Percentiles rank a stretch among this genome's conserved stretches.
Evolutionary conservation across 2,888 invertebrate species (phyloP).

Genomic region (Rhingia rostrata): DNA sequence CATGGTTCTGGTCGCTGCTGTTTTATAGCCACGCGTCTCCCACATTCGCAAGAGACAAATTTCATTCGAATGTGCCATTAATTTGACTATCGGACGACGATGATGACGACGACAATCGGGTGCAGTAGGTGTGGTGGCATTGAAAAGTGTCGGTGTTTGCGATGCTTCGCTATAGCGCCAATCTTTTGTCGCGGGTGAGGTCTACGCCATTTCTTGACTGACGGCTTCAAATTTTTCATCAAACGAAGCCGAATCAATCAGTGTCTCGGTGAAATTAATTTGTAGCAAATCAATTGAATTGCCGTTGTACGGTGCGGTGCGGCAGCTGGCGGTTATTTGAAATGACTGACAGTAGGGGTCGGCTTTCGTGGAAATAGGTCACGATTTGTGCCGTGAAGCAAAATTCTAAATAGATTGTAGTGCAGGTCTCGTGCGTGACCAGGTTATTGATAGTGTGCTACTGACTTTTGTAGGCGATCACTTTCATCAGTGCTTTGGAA

Average conservation of each 20-base stretch:
- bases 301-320: slow-evolving; percentile 15
- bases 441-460: not conserved
- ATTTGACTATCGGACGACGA: slow-evolving; percentile 51
- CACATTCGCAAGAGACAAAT: slow-evolving; percentile 57
- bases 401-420: not conserved
- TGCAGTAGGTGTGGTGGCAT: slow-evolving; percentile 32
- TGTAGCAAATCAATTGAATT: slow-evolving; percentile 70
- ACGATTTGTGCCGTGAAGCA: not conserved
- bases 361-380: slow-evolving; percentile 24
- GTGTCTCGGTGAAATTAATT: slow-evolving; percentile 63
- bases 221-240: slow-evolving; percentile 65
- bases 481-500: not conserved
- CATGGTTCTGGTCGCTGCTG: slow-evolving; percentile 25
- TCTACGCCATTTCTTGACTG: slow-evolving; percentile 49
- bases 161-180: slow-evolving; percentile 5
- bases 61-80: slow-evolving; percentile 62
- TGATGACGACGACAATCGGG: not conserved
- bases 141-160: slow-evolving; percentile 26
- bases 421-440: slow-evolving; percentile 11
- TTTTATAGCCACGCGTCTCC: slow-evolving; percentile 27
- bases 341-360: slow-evolving; percentile 26
- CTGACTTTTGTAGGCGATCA: not conserved
- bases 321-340: not conserved
- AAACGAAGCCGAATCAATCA: slow-evolving; percentile 68
- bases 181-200: slow-evolving; percentile 38